Evolutionary conservation across 2,888 invertebrate genomes (phyloP), one percentile per base, ranked within the genome.

Genomic region (Anthophora plumipes): DNA sequence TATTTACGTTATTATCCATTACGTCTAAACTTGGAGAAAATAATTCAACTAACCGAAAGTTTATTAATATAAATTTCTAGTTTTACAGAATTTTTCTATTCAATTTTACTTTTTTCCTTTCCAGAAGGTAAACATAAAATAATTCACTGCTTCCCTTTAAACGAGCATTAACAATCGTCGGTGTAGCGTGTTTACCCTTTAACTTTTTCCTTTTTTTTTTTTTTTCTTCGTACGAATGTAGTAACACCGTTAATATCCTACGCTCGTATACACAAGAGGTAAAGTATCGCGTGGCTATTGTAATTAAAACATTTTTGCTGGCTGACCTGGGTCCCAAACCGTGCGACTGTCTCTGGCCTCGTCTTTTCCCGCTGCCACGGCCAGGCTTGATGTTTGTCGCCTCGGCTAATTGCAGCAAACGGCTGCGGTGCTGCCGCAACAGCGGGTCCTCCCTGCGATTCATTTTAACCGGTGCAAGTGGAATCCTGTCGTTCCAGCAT

Each of bases 341-440:
- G 67, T 91, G 90, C 63, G 91, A 91, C 66, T 92, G 91, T 81
- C 91, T 90, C 85, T 94, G 94, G 83, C 93, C 93, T 54, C 93
- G 91, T 74, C 93, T 91, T 80, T 93, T 92, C 85, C 91, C 90
- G 88, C 89, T 90, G 83, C 92, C 91, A 85, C 92, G 92, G 77
- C 92, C 92, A 68, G 90, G 91, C 82, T 92, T 91, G 88, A 91
- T 90, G 80, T 91, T 91, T 17, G 93, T 92, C 77, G 93, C 92
- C 89, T 95, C 94, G 74, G 94, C 94, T 86, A 94, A 91, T 91
- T 94, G 94, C 90, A 94, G 93, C 88, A 94, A 92, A 82, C 94
- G 94, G 90, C 93, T 94, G 83, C 94, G 92, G 88, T 93, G 93
- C 91, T 93, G 92, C 89, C 92, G 94, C 86, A 94, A 91, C 91